Evolutionary conservation across 2,113 vertebrate genomes (phyloP).

Genomic region (Proteles cristata): DNA sequence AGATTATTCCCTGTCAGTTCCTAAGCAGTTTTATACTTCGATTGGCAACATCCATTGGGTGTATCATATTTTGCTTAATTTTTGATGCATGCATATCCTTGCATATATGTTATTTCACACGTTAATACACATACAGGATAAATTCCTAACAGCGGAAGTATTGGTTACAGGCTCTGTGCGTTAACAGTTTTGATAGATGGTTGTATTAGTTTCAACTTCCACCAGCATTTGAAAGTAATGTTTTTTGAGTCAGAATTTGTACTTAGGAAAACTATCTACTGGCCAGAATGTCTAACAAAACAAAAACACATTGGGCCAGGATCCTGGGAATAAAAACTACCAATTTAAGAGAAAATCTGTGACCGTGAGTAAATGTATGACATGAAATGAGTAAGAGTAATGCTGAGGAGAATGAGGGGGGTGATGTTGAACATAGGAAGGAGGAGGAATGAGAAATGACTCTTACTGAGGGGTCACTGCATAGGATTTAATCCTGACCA

Average conservation of each 20-base stretch:
- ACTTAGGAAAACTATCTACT: not conserved
- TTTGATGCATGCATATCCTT: not conserved
- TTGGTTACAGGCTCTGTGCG: not conserved
- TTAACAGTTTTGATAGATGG: not conserved
- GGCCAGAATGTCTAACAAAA: not conserved
- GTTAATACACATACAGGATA: not conserved
- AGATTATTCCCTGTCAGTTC: not conserved
- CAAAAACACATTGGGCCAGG: not conserved
- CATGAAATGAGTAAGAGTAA: not conserved
- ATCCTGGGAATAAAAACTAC: not conserved
- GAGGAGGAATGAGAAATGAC: not conserved
- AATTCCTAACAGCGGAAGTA: not conserved
- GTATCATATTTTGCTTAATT: not conserved
- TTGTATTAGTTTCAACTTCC: not conserved
- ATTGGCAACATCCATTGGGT: not conserved
- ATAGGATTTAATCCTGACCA: not conserved
- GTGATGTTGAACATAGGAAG: not conserved
- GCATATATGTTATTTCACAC: not conserved
- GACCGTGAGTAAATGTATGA: not conserved
- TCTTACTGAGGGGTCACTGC: not conserved
- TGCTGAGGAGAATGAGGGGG: not conserved
- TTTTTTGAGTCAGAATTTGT: not conserved
- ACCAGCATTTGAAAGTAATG: not conserved
- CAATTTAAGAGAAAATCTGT: not conserved
- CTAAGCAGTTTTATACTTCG: not conserved